A percentile compares a stretch with the other conserved stretches of the same genome.
Conservation (phyloP, 2,113 vertebrate species). For the Zosterops lateralis region DNA sequence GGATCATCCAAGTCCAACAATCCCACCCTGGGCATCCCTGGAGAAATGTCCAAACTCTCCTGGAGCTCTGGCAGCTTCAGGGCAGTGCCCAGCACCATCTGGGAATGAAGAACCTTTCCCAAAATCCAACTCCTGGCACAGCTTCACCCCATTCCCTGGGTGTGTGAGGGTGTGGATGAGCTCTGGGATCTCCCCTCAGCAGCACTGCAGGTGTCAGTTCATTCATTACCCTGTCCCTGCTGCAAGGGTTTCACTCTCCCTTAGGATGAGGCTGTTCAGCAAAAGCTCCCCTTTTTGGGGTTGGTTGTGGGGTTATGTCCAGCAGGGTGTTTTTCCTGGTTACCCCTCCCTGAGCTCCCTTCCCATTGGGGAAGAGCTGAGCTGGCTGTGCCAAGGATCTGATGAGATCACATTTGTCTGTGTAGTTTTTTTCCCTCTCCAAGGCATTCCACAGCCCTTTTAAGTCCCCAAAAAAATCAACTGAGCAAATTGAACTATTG, state of each 20-base stretch:
- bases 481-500: neutral
- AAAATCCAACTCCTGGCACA: rapidly evolving
- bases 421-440: neutral
- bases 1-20: neutral
- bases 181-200: neutral
- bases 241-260: neutral
- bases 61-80: neutral
- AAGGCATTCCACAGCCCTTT: neutral
- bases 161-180: neutral
- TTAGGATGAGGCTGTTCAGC: neutral
- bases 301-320: rapidly evolving
- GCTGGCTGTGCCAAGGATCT: neutral
- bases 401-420: neutral
- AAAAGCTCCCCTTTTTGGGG: neutral
- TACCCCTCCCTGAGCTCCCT: neutral
- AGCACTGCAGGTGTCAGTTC: rapidly evolving
- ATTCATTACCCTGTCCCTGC: too few species aligned
- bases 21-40: neutral
- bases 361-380: neutral
- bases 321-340: too few species aligned
- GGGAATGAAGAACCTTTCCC: neutral
- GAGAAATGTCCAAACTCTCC: rapidly evolving
- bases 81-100: neutral
- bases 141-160: neutral
- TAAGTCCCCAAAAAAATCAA: neutral